Base-by-base conservation (phyloP, 2,113 vertebrate genomes). In the Zosterops pallidus region DNA sequence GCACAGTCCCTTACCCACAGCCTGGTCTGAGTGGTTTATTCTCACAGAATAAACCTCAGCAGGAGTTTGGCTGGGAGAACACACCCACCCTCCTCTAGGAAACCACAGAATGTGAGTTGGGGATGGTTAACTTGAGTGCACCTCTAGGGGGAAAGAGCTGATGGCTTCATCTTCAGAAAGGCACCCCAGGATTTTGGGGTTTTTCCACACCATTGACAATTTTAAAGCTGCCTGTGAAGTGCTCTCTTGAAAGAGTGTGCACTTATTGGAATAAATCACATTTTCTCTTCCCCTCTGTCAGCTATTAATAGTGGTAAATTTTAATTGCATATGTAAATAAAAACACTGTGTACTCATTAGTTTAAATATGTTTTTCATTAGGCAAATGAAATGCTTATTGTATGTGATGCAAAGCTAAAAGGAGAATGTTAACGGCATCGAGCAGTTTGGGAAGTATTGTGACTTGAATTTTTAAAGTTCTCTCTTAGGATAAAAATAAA, bases 361-460 rank as follows among this genome's bases (percentile, higher is more conserved):
- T 92, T 97, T 97, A 98, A 97, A 97, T 96, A 96, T 95, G 95
- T 97, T 97, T 97, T 97, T 96, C 96, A 97, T 98, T 97, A 98
- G 83, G 96, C 96, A 97, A 97, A 98, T 97, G 94, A 97, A 98
- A 96, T 92, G 81, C 91, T 97, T 46, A 29, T 92, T 94, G 90
- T 78, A 49, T 89, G 70, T 89, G 79, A 94, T 95, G 92, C 65
- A 96, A 93, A 65, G 71, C 87, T 94, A 89, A 96, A 97, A 94
- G 76, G 80, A 94, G 94, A 97, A 97, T 89, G 53, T 87, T 94
- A 95, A 95, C 31, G 92, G 75, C 37, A 94, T 68, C 37, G 29
- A 91, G 50, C 15, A 69, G 55, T 80, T 92, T 60, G 35, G 23
- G 42, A 93, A 70, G 50, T 69, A 52, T 41, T 49, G 75, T 80